Percentiles rank a stretch among this genome's conserved stretches.
These are phyloP conservation scores for Drosophila mayri DNA, from an alignment of 1,140 invertebrate species.

Conservation along the genomic window DNA sequence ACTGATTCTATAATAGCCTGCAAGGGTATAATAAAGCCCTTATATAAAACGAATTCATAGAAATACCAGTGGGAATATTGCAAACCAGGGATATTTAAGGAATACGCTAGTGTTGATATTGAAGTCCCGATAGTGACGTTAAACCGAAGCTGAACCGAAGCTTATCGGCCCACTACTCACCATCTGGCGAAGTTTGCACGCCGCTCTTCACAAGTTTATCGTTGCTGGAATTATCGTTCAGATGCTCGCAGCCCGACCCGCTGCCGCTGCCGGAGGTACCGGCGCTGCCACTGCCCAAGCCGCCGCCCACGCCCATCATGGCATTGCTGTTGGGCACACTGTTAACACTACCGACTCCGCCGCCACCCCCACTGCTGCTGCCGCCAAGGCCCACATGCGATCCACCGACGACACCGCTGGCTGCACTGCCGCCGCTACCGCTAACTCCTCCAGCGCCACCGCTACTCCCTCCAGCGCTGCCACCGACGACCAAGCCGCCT, in stretches of 20 bases:
- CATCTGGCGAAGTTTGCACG: constrained; percentile 97
- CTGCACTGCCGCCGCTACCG: constrained; percentile 71
- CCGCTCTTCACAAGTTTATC: constrained; percentile 89
- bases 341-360: constrained; percentile 81
- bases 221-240: constrained; percentile 84
- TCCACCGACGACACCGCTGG: constrained; percentile 79
- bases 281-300: constrained; percentile 60
- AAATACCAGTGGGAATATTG: neutral
- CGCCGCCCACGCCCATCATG: constrained; percentile 76
- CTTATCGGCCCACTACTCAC: constrained; percentile 85
- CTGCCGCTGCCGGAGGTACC: constrained; percentile 52
- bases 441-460: constrained; percentile 40
- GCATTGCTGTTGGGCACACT: constrained; percentile 72
- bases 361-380: constrained; percentile 49
- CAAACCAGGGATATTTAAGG: neutral
- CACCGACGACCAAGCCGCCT: constrained; percentile 73
- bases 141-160: neutral
- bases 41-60: neutral
- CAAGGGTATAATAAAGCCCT: no score
- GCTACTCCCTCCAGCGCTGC: constrained; percentile 35
- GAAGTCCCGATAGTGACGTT: neutral
- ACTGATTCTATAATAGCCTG: no score
- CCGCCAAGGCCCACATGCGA: constrained; percentile 74
- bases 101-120: neutral
- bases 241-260: constrained; percentile 68